Evolutionary conservation across 2,797 vertebrate species (phyloP).

Genomic region (Enteromius argenteus): DNA sequence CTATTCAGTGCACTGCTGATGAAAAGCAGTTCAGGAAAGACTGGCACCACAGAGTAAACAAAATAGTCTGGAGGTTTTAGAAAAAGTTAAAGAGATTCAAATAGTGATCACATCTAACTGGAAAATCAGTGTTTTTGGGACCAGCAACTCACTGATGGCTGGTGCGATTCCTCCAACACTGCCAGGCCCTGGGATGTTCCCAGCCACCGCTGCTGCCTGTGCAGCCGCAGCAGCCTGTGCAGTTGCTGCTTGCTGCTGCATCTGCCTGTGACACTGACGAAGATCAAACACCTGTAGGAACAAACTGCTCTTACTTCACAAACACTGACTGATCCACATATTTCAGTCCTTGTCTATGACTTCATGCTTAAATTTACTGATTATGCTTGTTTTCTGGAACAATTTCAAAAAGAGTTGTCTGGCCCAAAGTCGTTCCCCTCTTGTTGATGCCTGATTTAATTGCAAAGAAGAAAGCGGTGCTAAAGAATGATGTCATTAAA

Average conservation of each 20-base stretch:
- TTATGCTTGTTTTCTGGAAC: neutral
- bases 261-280: slow-evolving; percentile 82
- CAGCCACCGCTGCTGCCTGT: slow-evolving; percentile 72
- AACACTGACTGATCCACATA: neutral
- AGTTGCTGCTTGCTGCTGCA: slow-evolving; percentile 82
- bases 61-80: neutral
- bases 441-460: neutral
- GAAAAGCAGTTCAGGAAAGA: neutral
- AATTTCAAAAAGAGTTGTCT: neutral
- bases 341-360: neutral
- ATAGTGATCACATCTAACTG: neutral
- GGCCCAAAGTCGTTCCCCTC: neutral
- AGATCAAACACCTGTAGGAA: slow-evolving; percentile 77
- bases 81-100: neutral
- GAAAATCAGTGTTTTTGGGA: neutral
- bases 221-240: slow-evolving; percentile 74
- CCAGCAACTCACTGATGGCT: slow-evolving; percentile 69
- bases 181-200: slow-evolving; percentile 73
- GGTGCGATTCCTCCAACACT: slow-evolving; percentile 70
- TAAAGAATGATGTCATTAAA: neutral
- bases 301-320: neutral
- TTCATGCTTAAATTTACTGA: neutral
- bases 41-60: neutral
- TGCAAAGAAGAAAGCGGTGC: slow-evolving; percentile 13
- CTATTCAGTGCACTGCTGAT: neutral